Evolutionary conservation across 2,888 invertebrate genomes (phyloP), one percentile per base, ranked within the genome.

Genomic region (Nomada goodeniana): DNA sequence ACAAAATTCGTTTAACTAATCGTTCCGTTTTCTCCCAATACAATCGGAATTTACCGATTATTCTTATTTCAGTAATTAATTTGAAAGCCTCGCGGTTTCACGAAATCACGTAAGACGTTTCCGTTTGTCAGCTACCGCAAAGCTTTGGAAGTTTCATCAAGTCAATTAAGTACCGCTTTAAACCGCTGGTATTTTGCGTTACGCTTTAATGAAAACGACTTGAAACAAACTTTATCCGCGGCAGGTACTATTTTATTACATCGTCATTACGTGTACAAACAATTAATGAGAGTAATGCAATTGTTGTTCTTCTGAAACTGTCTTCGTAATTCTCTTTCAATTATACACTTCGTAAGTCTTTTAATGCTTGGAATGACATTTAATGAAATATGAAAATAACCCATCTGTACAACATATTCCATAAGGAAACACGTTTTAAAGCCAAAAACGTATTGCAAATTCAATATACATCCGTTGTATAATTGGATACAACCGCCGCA

Each of bases 91-190:
- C 29, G 18, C 36, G 23, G 57, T 57, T 15, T 63, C 55, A 15
- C 44, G 53, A 47, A 79, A 59, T 79, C 52, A 36, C 23, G 68
- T 68, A 55, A 72, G 71, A 64, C 36, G 63, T 57, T 57, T 42
- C 63, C 23, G 42, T 44, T 68, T 68, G 65, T 65, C 44, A 59
- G 29, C n/a, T 59, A 42, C 7, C 47, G 65, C 73, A 57, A 63
- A 55, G 55, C 47, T 61, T 71, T 63, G 47, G 57, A 44, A 72
- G 71, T 44, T 55, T 65, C 57, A 52, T 65, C 53, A 73, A 74
- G 60, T 78, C 78, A 70, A 78, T 74, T 81, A 81, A 80, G 72
- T 20, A 29, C 52, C 47, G 61, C 63, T 76, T 61, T 47, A 47
- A 47, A 18, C 61, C 50, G 20, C 15, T 44, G 57, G 65, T 53